Evolutionary conservation across 2,113 vertebrate genomes (phyloP).

Genomic region (Ornithorhynchus anatinus): DNA sequence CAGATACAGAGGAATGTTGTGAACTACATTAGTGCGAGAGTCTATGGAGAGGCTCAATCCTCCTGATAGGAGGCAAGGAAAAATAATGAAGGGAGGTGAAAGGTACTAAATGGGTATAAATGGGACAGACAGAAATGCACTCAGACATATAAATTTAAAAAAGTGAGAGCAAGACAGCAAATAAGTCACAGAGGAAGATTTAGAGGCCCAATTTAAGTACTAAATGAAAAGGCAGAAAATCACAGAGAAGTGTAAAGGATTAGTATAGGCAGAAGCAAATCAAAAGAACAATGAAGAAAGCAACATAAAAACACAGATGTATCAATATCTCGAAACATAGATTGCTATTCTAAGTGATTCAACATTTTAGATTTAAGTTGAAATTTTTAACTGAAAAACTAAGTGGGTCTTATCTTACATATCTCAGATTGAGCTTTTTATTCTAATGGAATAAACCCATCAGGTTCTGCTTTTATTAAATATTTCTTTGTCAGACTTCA

Average conservation of each 20-base stretch:
- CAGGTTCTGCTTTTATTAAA: constrained; percentile 11
- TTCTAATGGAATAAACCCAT: constrained; percentile 41
- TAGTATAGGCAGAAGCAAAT: not conserved
- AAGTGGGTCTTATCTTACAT: not conserved
- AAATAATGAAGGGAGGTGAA: not conserved
- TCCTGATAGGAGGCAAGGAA: not conserved
- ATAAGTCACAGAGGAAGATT: not conserved
- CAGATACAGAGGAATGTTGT: not conserved
- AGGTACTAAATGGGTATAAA: not conserved
- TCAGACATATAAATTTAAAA: not conserved
- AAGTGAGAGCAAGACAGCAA: not conserved
- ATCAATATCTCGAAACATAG: not conserved
- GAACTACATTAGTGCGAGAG: not conserved
- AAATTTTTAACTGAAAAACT: constrained; percentile 12
- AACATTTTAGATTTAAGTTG: not conserved
- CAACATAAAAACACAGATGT: not conserved
- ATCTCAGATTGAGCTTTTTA: not conserved
- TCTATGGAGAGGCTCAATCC: not conserved
- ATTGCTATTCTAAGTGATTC: not conserved
- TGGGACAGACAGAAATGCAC: not conserved
- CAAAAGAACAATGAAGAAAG: not conserved
- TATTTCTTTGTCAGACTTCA: not conserved
- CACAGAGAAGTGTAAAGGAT: not conserved
- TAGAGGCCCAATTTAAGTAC: not conserved
- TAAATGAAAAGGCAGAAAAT: not conserved